These are phyloP conservation scores for Hippocampus guttulatus DNA, from an alignment of 2,113 vertebrate genomes.

Conservation along the genomic window DNA sequence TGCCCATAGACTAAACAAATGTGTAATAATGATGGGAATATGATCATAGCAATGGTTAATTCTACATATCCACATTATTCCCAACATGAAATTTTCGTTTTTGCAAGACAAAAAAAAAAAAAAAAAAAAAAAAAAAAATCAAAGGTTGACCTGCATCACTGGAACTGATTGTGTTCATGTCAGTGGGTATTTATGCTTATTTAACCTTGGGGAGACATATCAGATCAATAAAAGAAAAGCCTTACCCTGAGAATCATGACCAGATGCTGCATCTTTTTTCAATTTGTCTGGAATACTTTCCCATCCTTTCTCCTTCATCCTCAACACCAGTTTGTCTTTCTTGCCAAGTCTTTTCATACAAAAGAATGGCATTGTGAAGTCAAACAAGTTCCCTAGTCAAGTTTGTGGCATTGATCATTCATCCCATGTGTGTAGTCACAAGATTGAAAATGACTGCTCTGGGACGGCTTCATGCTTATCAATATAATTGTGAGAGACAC, in stretches of 20 bases:
- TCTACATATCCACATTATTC: too few species aligned
- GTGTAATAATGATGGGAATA: too few species aligned
- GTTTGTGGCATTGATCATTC: constrained; percentile 27
- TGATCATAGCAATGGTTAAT: too few species aligned
- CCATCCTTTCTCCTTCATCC: background rate
- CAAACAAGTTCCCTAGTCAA: constrained; percentile 21
- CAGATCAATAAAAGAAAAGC: constrained; percentile 18
- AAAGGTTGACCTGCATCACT: background rate
- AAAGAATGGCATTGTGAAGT: constrained; percentile 12
- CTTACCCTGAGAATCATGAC: constrained; percentile 22
- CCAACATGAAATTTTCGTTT: background rate
- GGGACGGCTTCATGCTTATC: constrained; percentile 13
- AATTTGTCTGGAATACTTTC: constrained; percentile 30
- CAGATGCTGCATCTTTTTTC: constrained; percentile 41
- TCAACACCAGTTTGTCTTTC: constrained; percentile 10
- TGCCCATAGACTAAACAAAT: too few species aligned
- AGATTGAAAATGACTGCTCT: constrained; percentile 35
- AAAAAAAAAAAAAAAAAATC: constrained; percentile 11
- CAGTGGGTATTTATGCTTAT: background rate
- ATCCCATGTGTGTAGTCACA: constrained; percentile 24
- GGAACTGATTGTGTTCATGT: background rate
- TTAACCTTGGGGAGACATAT: constrained; percentile 18
- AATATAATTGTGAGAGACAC: constrained; percentile 4
- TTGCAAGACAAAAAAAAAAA: constrained; percentile 6
- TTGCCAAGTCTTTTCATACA: constrained; percentile 5